Conservation (phyloP, 2,797 vertebrate genomes). For the Pelochelys cantorii region DNA sequence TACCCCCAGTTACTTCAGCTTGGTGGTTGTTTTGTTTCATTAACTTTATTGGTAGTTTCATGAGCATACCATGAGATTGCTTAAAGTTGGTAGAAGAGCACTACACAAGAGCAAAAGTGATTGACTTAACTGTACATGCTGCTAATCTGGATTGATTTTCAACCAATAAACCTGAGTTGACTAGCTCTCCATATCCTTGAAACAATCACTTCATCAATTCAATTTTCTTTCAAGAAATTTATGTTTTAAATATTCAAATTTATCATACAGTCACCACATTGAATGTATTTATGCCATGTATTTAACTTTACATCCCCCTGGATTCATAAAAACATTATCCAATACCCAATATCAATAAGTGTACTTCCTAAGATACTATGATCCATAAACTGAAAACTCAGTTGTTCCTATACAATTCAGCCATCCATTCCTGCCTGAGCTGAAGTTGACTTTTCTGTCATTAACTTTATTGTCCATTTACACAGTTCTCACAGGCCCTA, state of each 20-base stretch:
- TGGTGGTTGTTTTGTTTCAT: not conserved
- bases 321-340: not conserved
- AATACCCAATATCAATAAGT: not conserved
- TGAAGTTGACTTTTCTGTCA: conserved; percentile 26
- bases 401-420: not conserved
- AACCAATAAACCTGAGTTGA: not conserved
- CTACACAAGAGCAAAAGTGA: not conserved
- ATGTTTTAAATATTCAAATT: not conserved
- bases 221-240: not conserved
- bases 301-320: not conserved
- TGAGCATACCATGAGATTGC: not conserved
- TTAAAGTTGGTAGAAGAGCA: not conserved
- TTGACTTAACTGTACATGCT: accelerated
- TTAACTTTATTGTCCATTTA: not conserved
- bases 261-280: not conserved
- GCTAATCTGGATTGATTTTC: not conserved
- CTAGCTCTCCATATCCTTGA: not conserved
- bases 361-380: conserved; percentile 7
- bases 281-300: not conserved
- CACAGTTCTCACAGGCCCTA: not conserved
- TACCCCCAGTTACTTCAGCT: not conserved
- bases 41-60: not conserved
- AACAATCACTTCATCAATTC: not conserved
- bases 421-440: not conserved
- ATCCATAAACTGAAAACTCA: not conserved